phyloP scores from a whole-genome alignment of 2,888 invertebrate genomes.

The Trissolcus brochymenae region DNA sequence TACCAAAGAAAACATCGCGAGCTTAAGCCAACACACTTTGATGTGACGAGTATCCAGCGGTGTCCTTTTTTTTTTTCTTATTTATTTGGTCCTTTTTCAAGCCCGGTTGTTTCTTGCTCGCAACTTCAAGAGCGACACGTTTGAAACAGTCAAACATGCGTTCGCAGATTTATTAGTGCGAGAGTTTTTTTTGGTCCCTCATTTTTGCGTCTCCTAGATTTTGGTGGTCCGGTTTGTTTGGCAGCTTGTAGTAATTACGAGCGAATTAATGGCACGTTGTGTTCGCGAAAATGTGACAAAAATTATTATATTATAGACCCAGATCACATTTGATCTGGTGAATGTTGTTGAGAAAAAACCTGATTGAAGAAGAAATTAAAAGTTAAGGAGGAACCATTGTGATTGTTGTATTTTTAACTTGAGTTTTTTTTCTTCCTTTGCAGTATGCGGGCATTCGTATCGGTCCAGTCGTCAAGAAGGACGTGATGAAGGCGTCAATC shows the following conservation, averaged over 20 bases:
- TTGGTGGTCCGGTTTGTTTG: not conserved
- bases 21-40: constrained; percentile 52
- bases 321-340: not conserved
- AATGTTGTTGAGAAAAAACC: too few relatives aligned
- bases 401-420: not conserved
- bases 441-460: constrained; percentile 99
- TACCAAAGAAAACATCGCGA: constrained; percentile 37
- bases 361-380: too few relatives aligned
- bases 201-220: not conserved
- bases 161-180: constrained; percentile 24
- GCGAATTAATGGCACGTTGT: too few relatives aligned
- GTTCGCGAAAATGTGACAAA: too few relatives aligned
- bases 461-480: constrained; percentile 99
- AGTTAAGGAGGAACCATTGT: too few relatives aligned
- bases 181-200: not conserved
- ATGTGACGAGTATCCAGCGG: constrained; percentile 43
- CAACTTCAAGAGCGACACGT: constrained; percentile 34
- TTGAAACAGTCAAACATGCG: constrained; percentile 35
- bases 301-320: not conserved
- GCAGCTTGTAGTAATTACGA: too few relatives aligned
- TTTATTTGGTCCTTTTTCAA: constrained; percentile 11
- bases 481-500: constrained; percentile 99
- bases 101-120: constrained; percentile 13
- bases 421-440: constrained; percentile 72
- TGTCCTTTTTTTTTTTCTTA: constrained; percentile 12